Evolutionary conservation across 2,888 invertebrate species (phyloP).

Genomic region (Chromoteleia sp.): DNA sequence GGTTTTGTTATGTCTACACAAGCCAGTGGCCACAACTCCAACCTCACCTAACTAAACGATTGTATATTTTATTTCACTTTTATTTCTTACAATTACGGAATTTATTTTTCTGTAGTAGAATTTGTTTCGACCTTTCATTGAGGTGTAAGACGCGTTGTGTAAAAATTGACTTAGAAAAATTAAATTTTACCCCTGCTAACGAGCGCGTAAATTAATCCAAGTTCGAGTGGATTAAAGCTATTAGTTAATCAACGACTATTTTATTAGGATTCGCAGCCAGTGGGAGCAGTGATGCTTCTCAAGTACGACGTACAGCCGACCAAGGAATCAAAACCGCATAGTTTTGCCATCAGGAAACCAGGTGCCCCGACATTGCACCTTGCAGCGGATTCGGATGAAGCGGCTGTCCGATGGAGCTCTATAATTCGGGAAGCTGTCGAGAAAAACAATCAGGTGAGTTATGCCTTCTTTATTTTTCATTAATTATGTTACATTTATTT

Average conservation of each 20-base stretch:
- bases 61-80: too few species aligned
- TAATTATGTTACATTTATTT: not conserved
- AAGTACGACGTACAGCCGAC: constrained; percentile 90
- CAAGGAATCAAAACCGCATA: constrained; percentile 89
- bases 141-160: too few species aligned
- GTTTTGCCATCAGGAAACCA: constrained; percentile 89
- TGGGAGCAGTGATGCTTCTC: constrained; percentile 94
- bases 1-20: too few species aligned
- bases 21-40: too few species aligned
- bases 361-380: constrained; percentile 91
- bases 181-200: constrained; percentile 27
- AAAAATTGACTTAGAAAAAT: constrained; percentile 7
- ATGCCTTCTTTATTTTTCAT: constrained; percentile 11
- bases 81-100: too few species aligned
- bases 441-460: constrained; percentile 87
- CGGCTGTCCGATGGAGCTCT: constrained; percentile 91
- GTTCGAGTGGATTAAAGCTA: constrained; percentile 38
- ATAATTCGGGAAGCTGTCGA: constrained; percentile 92
- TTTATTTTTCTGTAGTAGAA: too few species aligned
- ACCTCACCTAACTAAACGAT: too few species aligned
- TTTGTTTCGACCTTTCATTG: too few species aligned
- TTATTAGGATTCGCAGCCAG: constrained; percentile 92
- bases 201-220: constrained; percentile 25
- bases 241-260: constrained; percentile 63
- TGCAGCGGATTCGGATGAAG: constrained; percentile 91